These are phyloP conservation scores for Perodicticus potto DNA, from an alignment of 2,797 vertebrate species.

Conservation along the genomic window DNA sequence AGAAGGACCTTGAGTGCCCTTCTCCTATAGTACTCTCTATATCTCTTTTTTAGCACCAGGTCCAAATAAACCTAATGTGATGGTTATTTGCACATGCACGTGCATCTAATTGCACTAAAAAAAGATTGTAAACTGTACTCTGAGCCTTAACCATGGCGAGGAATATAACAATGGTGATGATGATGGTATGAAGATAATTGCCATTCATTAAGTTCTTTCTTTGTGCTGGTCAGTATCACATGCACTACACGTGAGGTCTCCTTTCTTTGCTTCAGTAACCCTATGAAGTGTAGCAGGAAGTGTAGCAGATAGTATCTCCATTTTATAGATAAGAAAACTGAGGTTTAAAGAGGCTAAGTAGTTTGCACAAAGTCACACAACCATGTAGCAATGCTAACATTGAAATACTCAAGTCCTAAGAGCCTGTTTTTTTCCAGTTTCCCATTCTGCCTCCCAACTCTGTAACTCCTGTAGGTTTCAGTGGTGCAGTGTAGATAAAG, in stretches of 20 bases:
- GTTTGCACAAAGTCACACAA: background rate
- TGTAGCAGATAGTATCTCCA: constrained; percentile 26
- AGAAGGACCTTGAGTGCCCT: background rate
- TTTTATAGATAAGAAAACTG: constrained; percentile 50
- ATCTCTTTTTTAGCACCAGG: background rate
- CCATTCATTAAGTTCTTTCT: constrained; percentile 23
- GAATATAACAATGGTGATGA: background rate
- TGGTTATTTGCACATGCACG: background rate
- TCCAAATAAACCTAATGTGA: background rate
- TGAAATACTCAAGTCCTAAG: constrained; percentile 32
- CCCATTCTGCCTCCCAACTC: constrained; percentile 10
- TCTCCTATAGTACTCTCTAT: background rate
- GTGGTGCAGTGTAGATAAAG: constrained; percentile 4
- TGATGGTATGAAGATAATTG: background rate
- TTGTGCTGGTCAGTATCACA: constrained; percentile 28
- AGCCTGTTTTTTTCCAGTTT: constrained; percentile 46
- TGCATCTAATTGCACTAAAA: background rate
- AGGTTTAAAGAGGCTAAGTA: constrained; percentile 18
- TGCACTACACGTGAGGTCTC: background rate
- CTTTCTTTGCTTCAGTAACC: constrained; percentile 3
- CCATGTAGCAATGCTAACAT: background rate
- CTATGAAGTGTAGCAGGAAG: constrained; percentile 28
- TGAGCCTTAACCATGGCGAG: background rate
- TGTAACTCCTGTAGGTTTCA: background rate
- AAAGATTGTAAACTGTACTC: background rate